These are phyloP conservation scores for Omphaloscelis lunosa DNA, from an alignment of 2,888 invertebrate species.

Conservation along the genomic window DNA sequence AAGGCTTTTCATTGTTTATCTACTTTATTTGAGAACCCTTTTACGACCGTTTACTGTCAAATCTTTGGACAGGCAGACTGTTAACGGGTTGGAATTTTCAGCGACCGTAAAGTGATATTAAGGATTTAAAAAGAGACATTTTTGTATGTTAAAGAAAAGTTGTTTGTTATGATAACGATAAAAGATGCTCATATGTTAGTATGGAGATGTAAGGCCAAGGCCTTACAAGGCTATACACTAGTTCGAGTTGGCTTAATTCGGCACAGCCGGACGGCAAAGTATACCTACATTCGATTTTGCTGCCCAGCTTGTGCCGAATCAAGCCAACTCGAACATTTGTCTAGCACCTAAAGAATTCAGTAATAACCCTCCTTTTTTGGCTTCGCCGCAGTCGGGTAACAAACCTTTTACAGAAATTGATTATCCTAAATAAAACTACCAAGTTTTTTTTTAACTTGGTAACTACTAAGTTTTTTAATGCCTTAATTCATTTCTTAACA, in stretches of 20 bases:
- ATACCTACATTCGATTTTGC: background rate
- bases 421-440: too few species aligned
- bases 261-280: background rate
- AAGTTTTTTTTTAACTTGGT: too few species aligned
- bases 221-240: background rate
- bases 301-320: background rate
- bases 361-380: too few species aligned
- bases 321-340: too few species aligned
- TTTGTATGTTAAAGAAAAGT: background rate
- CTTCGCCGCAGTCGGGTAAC: too few species aligned
- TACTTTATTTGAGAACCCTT: constrained; percentile 65
- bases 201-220: background rate
- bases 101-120: constrained; percentile 27
- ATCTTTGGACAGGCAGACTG: constrained; percentile 46
- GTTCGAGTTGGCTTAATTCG: background rate
- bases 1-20: constrained; percentile 65
- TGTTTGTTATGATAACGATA: too few species aligned
- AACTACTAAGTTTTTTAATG: too few species aligned
- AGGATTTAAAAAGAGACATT: constrained; percentile 13
- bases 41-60: constrained; percentile 58
- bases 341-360: too few species aligned
- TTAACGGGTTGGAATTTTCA: constrained; percentile 30
- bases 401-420: too few species aligned
- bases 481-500: background rate
- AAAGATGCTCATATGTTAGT: background rate